These are phyloP conservation scores for Platycheirus rosarum DNA, from an alignment of 2,888 invertebrate genomes.

Conservation along the genomic window DNA sequence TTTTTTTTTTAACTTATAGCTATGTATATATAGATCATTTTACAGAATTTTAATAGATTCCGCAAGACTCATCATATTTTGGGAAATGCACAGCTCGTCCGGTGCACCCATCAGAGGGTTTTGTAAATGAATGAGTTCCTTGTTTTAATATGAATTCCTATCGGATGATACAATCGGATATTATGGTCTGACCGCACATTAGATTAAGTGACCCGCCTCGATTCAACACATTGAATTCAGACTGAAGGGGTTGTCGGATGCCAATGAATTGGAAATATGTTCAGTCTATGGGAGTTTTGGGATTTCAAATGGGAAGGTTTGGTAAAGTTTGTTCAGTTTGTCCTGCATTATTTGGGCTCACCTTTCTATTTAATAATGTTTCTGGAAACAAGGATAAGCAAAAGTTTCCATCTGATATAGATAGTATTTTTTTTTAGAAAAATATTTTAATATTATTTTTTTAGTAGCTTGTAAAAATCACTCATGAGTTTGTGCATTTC, in stretches of 20 bases:
- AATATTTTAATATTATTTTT: no score
- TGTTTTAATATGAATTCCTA: conserved; percentile 28
- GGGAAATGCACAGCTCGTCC: conserved; percentile 2
- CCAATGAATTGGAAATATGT: not conserved
- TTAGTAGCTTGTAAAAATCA: no score
- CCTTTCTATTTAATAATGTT: no score
- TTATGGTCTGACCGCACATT: conserved; percentile 27
- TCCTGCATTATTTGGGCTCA: no score
- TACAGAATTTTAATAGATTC: conserved; percentile 39
- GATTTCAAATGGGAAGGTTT: no score
- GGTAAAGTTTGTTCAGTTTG: no score
- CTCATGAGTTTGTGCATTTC: no score
- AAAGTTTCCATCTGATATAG: no score
- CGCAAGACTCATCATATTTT: conserved; percentile 48
- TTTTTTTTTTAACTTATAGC: no score
- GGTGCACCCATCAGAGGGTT: conserved; percentile 8
- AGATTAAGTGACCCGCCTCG: not conserved
- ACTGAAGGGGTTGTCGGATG: not conserved
- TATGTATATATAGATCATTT: conserved; percentile 32
- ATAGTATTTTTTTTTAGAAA: no score
- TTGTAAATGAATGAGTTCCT: conserved; percentile 14
- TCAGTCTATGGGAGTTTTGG: not conserved
- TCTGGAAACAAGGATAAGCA: no score
- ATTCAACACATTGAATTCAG: not conserved
- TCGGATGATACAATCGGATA: conserved; percentile 18